phyloP scores from a whole-genome alignment of 2,113 vertebrate genomes.

The Taxidea taxus region DNA sequence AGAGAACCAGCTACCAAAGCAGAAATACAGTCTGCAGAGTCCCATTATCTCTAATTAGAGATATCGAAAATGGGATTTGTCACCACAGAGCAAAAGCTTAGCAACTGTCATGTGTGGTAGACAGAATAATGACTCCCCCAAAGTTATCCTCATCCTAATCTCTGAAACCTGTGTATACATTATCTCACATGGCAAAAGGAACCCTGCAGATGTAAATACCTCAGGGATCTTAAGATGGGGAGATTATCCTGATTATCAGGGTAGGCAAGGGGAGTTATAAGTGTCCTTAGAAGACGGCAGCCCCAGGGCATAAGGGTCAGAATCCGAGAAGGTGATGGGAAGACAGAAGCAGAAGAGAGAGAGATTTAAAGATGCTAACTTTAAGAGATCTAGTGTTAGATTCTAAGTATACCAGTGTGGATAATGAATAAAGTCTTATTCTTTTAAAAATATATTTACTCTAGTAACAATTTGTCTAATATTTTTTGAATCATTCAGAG shows the following conservation, averaged over 20 bases:
- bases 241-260: background rate
- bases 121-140: background rate
- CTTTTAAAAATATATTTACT: background rate
- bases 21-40: background rate
- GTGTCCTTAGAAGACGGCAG: background rate
- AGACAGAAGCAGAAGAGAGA: background rate
- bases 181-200: background rate
- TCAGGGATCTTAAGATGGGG: background rate
- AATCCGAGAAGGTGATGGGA: background rate
- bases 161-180: background rate
- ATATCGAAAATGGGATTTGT: background rate
- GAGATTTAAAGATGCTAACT: background rate
- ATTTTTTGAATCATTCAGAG: background rate
- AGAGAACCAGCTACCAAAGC: background rate
- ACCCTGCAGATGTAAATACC: background rate
- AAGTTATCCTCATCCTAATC: background rate
- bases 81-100: background rate
- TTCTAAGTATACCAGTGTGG: background rate
- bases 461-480: background rate
- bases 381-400: background rate
- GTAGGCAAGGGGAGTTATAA: background rate
- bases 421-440: background rate
- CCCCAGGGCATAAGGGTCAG: background rate
- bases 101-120: background rate
- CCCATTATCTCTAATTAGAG: background rate